A percentile compares a stretch with the other conserved stretches of the same genome.
Evolutionary conservation across 2,888 invertebrate species (phyloP).

Genomic region (Chalcis sispes): DNA sequence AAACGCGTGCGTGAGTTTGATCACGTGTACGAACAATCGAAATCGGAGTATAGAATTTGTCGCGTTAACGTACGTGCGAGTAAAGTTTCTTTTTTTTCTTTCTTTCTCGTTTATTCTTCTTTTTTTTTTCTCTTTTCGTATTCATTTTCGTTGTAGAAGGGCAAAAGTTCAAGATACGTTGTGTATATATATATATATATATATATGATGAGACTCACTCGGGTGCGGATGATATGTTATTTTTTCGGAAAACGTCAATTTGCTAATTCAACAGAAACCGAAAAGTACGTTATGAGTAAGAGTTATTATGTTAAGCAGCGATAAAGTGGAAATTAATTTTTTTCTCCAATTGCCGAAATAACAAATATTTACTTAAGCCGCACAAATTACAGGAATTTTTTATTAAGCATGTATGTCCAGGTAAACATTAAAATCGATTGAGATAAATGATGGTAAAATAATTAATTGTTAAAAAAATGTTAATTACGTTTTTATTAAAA

Average conservation of each 20-base stretch:
- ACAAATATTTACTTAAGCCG: constrained; percentile 13
- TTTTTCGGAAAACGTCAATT: constrained; percentile 31
- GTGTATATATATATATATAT: no score
- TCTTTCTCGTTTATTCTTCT: no score
- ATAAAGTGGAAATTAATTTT: constrained; percentile 5
- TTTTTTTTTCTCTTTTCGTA: constrained; percentile 14
- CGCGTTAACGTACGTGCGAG: no score
- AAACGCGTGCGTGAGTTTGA: background rate
- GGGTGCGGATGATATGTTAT: constrained; percentile 34
- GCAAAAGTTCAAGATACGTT: no score
- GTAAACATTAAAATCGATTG: no score
- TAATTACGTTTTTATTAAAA: no score
- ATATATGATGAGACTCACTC: no score
- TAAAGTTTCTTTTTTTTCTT: no score
- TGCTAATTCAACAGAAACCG: constrained; percentile 30
- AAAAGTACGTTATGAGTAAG: background rate
- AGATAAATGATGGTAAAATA: no score
- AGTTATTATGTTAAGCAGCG: constrained; percentile 6
- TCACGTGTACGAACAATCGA: background rate
- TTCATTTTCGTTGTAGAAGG: background rate
- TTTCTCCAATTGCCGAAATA: background rate
- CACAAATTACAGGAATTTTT: background rate
- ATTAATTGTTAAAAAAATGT: no score
- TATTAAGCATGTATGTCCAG: no score
- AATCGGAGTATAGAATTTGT: constrained; percentile 11